Conservation (phyloP, 2,888 invertebrate genomes). For the Malachius bipustulatus region DNA sequence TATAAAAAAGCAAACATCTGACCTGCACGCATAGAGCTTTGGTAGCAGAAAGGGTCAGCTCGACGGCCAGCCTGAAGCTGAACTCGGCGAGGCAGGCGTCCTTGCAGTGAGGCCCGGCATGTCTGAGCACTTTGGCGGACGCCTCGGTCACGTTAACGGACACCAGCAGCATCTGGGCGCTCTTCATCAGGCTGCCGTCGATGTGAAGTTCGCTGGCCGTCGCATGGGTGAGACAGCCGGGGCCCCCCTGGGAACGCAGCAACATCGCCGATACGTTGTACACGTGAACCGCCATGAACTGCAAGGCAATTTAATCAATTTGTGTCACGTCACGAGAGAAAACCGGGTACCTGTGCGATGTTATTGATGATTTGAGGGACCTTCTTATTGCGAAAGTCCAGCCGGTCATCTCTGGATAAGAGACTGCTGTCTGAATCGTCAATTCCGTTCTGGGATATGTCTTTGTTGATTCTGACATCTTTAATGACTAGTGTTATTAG, state of each 20-base stretch:
- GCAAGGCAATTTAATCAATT: conserved; percentile 18
- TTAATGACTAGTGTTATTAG: conserved; percentile 69
- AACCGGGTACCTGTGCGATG: conserved; percentile 59
- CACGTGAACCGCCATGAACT: conserved; percentile 80
- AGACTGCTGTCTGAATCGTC: conserved; percentile 30
- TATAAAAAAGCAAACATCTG: no score
- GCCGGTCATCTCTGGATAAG: conserved; percentile 34
- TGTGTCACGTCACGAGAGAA: not conserved
- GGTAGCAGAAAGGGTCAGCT: conserved; percentile 67
- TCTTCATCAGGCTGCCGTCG: conserved; percentile 58
- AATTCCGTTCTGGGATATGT: conserved; percentile 37
- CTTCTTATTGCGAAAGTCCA: conserved; percentile 63
- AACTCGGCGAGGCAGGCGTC: conserved; percentile 62
- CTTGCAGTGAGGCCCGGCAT: conserved; percentile 35
- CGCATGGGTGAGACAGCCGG: conserved; percentile 58
- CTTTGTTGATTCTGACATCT: conserved; percentile 70
- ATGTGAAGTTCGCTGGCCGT: conserved; percentile 57
- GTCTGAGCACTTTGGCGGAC: conserved; percentile 47
- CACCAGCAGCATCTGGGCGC: conserved; percentile 56
- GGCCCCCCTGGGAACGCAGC: conserved; percentile 49
- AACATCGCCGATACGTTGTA: conserved; percentile 57
- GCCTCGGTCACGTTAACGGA: conserved; percentile 59
- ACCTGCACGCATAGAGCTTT: conserved; percentile 80
- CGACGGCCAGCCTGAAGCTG: conserved; percentile 59
- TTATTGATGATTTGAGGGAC: conserved; percentile 69